Conservation (phyloP, 1,140 invertebrate species). For the Drosophila dunni region DNA sequence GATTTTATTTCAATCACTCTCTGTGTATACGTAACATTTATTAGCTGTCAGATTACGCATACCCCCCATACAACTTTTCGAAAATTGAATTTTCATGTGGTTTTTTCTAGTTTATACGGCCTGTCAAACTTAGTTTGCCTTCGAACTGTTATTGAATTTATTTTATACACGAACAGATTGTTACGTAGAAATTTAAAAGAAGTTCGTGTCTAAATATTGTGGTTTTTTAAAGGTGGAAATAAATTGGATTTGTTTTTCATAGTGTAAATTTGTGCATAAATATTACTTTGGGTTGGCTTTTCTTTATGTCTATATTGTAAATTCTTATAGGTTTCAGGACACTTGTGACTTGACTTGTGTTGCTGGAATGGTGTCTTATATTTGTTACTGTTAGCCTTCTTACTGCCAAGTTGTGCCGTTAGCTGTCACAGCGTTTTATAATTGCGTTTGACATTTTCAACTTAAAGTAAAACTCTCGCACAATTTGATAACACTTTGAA, state of each 20-base stretch:
- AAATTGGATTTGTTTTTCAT: no score
- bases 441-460: conserved; percentile 1
- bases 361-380: not conserved
- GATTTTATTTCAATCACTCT: conserved; percentile 7
- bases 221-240: no score
- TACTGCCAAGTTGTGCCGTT: not conserved
- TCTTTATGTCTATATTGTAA: not conserved
- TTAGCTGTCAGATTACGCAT: conserved; percentile 29
- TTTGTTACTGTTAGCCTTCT: not conserved
- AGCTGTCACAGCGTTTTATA: not conserved
- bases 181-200: no score
- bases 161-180: not conserved
- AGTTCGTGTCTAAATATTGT: no score
- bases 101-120: not conserved
- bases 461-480: not conserved
- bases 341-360: no score
- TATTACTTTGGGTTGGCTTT: not conserved
- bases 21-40: conserved; percentile 27
- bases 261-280: no score
- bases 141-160: conserved; percentile 8
- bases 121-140: conserved; percentile 17
- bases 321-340: not conserved
- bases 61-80: conserved; percentile 1
- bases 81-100: conserved; percentile 30
- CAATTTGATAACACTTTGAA: no score